Conservation (phyloP, 2,113 vertebrate genomes). For the Thamnophis sirtalis region DNA sequence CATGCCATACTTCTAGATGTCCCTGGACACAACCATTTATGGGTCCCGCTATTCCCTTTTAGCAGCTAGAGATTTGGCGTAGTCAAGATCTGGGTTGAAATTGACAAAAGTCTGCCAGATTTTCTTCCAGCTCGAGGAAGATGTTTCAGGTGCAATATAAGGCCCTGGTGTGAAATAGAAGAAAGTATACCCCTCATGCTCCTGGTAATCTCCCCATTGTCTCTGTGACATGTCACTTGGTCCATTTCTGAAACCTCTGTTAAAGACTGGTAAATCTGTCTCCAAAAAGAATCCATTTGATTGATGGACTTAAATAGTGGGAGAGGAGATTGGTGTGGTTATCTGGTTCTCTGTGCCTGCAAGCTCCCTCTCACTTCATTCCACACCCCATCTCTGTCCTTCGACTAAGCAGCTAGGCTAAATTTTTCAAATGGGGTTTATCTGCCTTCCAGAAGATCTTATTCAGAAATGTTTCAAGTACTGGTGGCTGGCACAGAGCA, state of each 20-base stretch:
- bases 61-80: not conserved
- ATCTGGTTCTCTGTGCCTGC: not conserved
- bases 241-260: not conserved
- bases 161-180: not conserved
- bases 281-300: not conserved
- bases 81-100: not conserved
- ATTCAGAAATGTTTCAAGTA: not conserved
- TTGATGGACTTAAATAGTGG: not conserved
- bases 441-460: not conserved
- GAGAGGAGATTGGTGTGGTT: not conserved
- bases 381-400: not conserved
- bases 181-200: not conserved
- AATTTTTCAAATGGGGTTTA: not conserved
- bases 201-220: no score
- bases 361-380: not conserved
- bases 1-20: not conserved
- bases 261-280: not conserved
- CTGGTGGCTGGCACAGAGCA: not conserved
- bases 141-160: not conserved
- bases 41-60: not conserved
- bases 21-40: not conserved
- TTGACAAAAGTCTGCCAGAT: not conserved
- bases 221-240: not conserved
- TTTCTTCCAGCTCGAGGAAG: not conserved
- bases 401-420: not conserved